Evolutionary conservation across 2,888 invertebrate genomes (phyloP).

Genomic region (Endomychus coccineus): DNA sequence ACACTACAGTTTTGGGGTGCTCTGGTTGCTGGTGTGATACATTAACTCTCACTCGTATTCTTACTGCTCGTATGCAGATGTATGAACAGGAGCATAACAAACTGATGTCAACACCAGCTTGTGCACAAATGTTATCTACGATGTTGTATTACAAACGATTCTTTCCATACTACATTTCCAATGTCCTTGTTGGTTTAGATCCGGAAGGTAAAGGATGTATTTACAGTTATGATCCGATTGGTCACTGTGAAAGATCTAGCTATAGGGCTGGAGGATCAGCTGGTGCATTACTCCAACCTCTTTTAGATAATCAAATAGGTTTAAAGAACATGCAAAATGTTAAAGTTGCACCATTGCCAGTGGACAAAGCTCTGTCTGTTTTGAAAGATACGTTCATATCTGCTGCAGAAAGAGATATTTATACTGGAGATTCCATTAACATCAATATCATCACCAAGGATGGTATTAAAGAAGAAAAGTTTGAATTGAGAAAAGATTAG

Average conservation of each 20-base stretch:
- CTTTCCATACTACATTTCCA: slow-evolving; percentile 97
- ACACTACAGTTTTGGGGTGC: slow-evolving; percentile 83
- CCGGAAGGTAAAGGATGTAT: slow-evolving; percentile 89
- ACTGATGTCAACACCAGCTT: slow-evolving; percentile 83
- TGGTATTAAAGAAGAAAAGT: slow-evolving; percentile 66
- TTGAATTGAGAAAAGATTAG: slow-evolving; percentile 84
- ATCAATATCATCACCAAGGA: slow-evolving; percentile 84
- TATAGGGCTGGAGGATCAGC: slow-evolving; percentile 90
- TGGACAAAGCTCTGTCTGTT: slow-evolving; percentile 76
- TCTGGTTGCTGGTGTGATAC: slow-evolving; percentile 98
- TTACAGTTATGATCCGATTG: slow-evolving; percentile 96
- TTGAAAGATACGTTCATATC: slow-evolving; percentile 96
- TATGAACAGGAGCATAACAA: slow-evolving; percentile 92
- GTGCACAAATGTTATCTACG: slow-evolving; percentile 93
- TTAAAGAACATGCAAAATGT: slow-evolving; percentile 78
- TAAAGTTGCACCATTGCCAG: slow-evolving; percentile 54
- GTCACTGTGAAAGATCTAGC: slow-evolving; percentile 79
- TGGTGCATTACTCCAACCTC: slow-evolving; percentile 82
- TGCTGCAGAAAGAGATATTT: slow-evolving; percentile 96
- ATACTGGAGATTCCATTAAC: slow-evolving; percentile 86
- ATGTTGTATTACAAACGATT: slow-evolving; percentile 94
- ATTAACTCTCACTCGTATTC: slow-evolving; percentile 75
- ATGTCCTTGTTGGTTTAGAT: slow-evolving; percentile 90
- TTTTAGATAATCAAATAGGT: slow-evolving; percentile 94
- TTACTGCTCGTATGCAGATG: slow-evolving; percentile 87